Conservation (phyloP, 1,140 invertebrate species). For the Drosophila bocki region DNA sequence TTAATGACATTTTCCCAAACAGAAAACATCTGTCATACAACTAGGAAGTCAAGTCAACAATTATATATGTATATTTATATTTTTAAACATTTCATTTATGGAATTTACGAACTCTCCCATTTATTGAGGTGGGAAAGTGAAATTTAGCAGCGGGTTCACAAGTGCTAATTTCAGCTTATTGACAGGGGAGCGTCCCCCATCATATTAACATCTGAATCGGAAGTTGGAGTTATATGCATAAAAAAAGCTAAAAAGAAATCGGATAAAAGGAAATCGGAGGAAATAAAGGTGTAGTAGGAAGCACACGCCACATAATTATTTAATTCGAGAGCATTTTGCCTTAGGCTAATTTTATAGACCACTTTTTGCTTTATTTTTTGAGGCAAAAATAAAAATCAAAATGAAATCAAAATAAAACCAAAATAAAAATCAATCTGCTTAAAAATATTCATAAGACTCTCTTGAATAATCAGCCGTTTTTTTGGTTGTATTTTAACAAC, state of each 20-base stretch:
- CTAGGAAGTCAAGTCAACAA: slow-evolving; percentile 43
- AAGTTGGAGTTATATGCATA: slow-evolving; percentile 26
- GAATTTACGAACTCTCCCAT: slow-evolving; percentile 30
- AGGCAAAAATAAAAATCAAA: slow-evolving; percentile 14
- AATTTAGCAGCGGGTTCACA: slow-evolving; percentile 17
- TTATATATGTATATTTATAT: slow-evolving; percentile 23
- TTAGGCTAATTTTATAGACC: slow-evolving; percentile 1
- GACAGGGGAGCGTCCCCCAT: slow-evolving; percentile 6
- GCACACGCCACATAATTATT: slow-evolving; percentile 32
- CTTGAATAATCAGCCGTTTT: slow-evolving; percentile 57
- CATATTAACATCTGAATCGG: slow-evolving; percentile 36
- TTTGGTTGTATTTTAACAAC: slow-evolving; percentile 59
- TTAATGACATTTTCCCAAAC: slow-evolving; percentile 54
- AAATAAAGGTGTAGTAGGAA: slow-evolving; percentile 22
- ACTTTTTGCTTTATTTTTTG: slow-evolving; percentile 3
- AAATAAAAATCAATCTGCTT: slow-evolving; percentile 9
- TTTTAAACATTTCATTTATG: slow-evolving; percentile 43
- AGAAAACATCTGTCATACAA: slow-evolving; percentile 48
- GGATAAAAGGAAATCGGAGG: slow-evolving; percentile 1
- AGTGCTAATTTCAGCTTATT: slow-evolving; percentile 22
- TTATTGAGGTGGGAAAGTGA: slow-evolving; percentile 37
- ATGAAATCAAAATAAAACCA: not conserved
- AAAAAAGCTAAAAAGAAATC: slow-evolving; percentile 11
- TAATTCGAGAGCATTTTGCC: slow-evolving; percentile 8
- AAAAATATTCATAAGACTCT: slow-evolving; percentile 7